Base-by-base conservation (phyloP, 2,113 vertebrate species). In the Megaptera novaeangliae region DNA sequence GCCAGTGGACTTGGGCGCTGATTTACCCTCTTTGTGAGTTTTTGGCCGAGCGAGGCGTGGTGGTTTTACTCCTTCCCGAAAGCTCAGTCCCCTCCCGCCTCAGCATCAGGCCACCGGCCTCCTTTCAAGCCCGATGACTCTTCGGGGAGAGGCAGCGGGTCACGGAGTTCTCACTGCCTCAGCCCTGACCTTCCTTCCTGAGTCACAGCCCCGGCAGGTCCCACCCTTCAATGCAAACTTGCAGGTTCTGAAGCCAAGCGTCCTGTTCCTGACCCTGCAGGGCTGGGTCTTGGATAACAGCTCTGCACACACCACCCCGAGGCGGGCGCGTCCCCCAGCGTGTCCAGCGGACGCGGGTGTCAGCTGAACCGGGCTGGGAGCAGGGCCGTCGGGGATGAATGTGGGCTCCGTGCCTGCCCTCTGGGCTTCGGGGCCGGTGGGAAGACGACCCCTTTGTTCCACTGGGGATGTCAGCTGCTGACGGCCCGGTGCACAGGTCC, bases 111-210 rank as follows among this genome's bases (percentile, higher is more conserved):
- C n/a, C 2, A 0, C 34, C 94, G 77, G 25, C 59, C 57, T 86
- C 66, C 90, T 77, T 96, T 84, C 68, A 46, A 52, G 83, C 87
- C 49, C 82, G 71, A 34, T 27, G 49, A 83, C 94, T 89, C 64
- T 66, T 83, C 69, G 59, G 96, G 91, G 52, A 87, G 91, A 5
- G 4, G 13, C 14, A 2, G 52, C 25, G 74, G 44, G 87, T 74
- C 97, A 87, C 93, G 1, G 82, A 20, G 29, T 36, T 66, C 57
- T 74, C 71, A 61, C 46, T 1, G 1, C 36, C 36, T 34, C 55
- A 14, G 36, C 29, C 61, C 92, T 39, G 41, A 87, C 78, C 66
- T 77, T n/a, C 78, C 66, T 77, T n/a, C 78, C 8, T 0, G 75
- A 78, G 72, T 63, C 44, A 17, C 5, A 0, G 27, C 46, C 25